Percentiles rank a stretch among this genome's conserved stretches.
These are phyloP conservation scores for Cryptomyrus ogoouensis DNA, from an alignment of 2,113 vertebrate species.

Conservation along the genomic window DNA sequence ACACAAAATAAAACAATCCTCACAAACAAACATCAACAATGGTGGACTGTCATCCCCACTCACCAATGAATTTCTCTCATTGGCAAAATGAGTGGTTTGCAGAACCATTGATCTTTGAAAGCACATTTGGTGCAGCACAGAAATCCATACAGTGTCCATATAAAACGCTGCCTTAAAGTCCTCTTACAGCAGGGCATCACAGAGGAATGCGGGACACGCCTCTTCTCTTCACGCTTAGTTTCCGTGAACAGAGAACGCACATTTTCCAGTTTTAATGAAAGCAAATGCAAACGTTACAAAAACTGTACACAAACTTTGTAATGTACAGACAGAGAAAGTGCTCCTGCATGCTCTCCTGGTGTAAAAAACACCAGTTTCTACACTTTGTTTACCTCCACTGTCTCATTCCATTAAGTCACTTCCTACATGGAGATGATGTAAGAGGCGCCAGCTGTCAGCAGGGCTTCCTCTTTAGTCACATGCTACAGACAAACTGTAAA, in stretches of 20 bases:
- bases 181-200: background rate
- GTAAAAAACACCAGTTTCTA: background rate
- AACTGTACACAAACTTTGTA: background rate
- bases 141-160: background rate
- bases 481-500: background rate
- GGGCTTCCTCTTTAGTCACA: background rate
- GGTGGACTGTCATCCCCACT: background rate
- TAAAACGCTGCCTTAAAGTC: background rate
- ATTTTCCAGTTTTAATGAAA: background rate
- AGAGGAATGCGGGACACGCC: background rate
- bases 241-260: background rate
- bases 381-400: background rate
- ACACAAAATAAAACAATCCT: background rate
- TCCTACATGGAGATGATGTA: background rate
- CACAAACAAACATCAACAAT: background rate
- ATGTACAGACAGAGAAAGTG: background rate
- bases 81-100: background rate
- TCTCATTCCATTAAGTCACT: background rate
- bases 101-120: background rate
- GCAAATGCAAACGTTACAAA: background rate
- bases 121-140: background rate
- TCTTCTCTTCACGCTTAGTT: background rate
- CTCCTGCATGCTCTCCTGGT: background rate
- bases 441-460: background rate
- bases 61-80: background rate